Percentiles rank a stretch among this genome's conserved stretches.
These are phyloP conservation scores for Kryptolebias ocellatus DNA, from an alignment of 2,797 vertebrate species.

Conservation along the genomic window DNA sequence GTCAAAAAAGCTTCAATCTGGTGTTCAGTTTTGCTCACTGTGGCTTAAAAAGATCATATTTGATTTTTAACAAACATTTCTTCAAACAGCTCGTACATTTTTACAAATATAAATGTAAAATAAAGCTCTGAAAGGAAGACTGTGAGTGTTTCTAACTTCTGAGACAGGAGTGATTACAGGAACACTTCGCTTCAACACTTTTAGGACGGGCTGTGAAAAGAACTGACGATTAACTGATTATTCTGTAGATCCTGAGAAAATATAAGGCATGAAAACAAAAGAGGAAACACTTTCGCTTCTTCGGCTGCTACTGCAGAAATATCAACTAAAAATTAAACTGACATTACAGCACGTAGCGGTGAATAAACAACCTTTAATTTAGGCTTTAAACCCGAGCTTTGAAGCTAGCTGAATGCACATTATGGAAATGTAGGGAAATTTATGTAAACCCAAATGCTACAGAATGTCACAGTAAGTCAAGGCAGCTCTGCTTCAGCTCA, in stretches of 20 bases:
- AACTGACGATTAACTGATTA: slow-evolving; percentile 22
- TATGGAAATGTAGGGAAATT: slow-evolving; percentile 52
- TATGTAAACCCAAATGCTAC: slow-evolving; percentile 37
- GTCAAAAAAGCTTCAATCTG: too few relatives aligned
- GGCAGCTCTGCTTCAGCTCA: slow-evolving; percentile 22
- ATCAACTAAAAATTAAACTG: neutral
- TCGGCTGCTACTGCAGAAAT: neutral
- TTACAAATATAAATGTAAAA: too few relatives aligned
- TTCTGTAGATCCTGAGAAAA: slow-evolving; percentile 17
- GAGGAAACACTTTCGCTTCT: slow-evolving; percentile 27
- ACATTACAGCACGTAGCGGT: neutral
- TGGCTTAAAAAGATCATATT: too few relatives aligned
- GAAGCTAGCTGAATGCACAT: slow-evolving; percentile 12
- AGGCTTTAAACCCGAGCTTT: neutral
- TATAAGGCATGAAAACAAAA: slow-evolving; percentile 14
- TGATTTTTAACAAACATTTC: too few relatives aligned
- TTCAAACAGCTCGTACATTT: too few relatives aligned
- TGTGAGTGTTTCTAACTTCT: slow-evolving; percentile 4
- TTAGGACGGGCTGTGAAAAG: slow-evolving; percentile 21
- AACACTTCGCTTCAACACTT: slow-evolving; percentile 20
- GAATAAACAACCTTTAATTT: slow-evolving; percentile 1
- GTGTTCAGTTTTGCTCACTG: too few relatives aligned
- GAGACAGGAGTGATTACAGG: slow-evolving; percentile 20
- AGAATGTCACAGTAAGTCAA: slow-evolving; percentile 20
- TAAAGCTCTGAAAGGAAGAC: neutral